These are phyloP conservation scores for Leistus spinibarbis DNA, from an alignment of 2,888 invertebrate species.

Conservation along the genomic window DNA sequence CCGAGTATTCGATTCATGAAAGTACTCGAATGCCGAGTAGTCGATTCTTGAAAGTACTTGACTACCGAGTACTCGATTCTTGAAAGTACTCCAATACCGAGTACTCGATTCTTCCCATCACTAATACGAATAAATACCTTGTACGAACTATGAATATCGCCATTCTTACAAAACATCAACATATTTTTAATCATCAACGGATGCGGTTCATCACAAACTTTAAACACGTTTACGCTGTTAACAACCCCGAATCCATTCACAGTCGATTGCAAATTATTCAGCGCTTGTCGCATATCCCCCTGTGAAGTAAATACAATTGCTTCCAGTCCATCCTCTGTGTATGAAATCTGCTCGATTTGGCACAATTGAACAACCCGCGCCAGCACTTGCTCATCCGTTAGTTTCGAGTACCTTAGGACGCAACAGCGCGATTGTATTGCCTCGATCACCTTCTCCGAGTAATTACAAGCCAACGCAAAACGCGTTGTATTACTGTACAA, in stretches of 20 bases:
- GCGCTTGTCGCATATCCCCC: constrained; percentile 96
- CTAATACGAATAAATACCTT: constrained; percentile 57
- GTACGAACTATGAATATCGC: constrained; percentile 85
- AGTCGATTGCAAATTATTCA: constrained; percentile 97
- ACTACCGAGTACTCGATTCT: too few relatives aligned
- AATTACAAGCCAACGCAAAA: constrained; percentile 97
- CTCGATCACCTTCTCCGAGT: constrained; percentile 98
- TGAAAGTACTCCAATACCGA: too few relatives aligned
- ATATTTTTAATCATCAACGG: constrained; percentile 91
- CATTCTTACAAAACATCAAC: constrained; percentile 81
- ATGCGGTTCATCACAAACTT: constrained; percentile 99
- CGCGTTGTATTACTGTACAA: constrained; percentile 95
- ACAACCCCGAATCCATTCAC: constrained; percentile 91
- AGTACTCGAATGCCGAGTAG: too few relatives aligned
- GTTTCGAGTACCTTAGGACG: constrained; percentile 87
- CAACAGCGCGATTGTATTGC: constrained; percentile 99
- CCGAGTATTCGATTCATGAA: too few relatives aligned
- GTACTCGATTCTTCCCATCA: neutral
- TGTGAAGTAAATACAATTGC: constrained; percentile 98
- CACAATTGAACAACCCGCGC: constrained; percentile 80
- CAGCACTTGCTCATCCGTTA: constrained; percentile 89
- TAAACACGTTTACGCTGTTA: constrained; percentile 94
- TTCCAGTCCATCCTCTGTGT: constrained; percentile 91
- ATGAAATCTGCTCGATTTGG: constrained; percentile 75
- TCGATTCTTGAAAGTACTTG: too few relatives aligned